Evolutionary conservation across 2,113 vertebrate genomes (phyloP).

Genomic region (Bubo scandiacus): DNA sequence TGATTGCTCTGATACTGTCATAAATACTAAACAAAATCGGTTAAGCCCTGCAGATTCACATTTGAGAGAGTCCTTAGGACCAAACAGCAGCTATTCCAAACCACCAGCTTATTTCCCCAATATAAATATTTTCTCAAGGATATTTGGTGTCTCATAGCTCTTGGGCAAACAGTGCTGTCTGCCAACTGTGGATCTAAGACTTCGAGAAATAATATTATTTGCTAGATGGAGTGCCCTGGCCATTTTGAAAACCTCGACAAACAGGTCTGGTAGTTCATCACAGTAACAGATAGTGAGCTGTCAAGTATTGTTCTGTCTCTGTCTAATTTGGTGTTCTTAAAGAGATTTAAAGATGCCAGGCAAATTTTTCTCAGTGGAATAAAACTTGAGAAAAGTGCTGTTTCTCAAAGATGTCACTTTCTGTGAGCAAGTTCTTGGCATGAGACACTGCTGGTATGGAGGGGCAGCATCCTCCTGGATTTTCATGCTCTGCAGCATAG

Average conservation of each 20-base stretch:
- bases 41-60: neutral
- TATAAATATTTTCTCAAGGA: neutral
- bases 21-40: neutral
- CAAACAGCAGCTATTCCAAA: neutral
- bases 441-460: fast-evolving
- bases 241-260: neutral
- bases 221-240: neutral
- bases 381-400: neutral
- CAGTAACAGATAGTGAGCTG: neutral
- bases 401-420: neutral
- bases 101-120: neutral
- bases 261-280: neutral
- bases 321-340: neutral
- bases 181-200: neutral
- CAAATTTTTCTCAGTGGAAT: neutral
- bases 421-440: neutral
- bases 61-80: neutral
- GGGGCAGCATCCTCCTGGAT: neutral
- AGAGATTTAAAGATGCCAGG: neutral
- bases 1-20: neutral
- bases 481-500: neutral
- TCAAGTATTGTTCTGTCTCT: neutral
- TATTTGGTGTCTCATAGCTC: neutral
- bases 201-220: neutral
- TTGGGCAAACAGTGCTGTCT: neutral